phyloP scores from a whole-genome alignment of 1,140 invertebrate species.

The Drosophila melanogaster region Release_6_plus_ISO1_MT NT_033777.3:22328001-22328500 shows the following conservation, averaged over 20 bases:
- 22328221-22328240: slow-evolving; percentile 11
- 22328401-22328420: background rate
- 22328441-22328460: background rate
- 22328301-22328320: slow-evolving; percentile 7
- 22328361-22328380: background rate
- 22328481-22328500: background rate
- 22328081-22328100: slow-evolving; percentile 11
- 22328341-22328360: slow-evolving; percentile 17
- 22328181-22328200: slow-evolving; percentile 28
- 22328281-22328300: slow-evolving; percentile 4
- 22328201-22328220: slow-evolving; percentile 26
- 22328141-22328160: slow-evolving; percentile 14
- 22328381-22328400: background rate
- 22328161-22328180: slow-evolving; percentile 15
- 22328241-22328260: background rate
- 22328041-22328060: slow-evolving; percentile 16
- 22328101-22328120: slow-evolving; percentile 26
- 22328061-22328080: slow-evolving; percentile 18
- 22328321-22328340: slow-evolving; percentile 1
- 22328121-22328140: slow-evolving; percentile 16
- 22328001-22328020: slow-evolving; percentile 40
- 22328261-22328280: slow-evolving; percentile 6
- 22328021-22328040: slow-evolving; percentile 33
- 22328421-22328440: slow-evolving; percentile 4
- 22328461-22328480: background rate